Percentiles rank a stretch among this genome's conserved stretches.
Evolutionary conservation across 2,888 invertebrate genomes (phyloP).

Genomic region (Synanthedon myopaeformis): DNA sequence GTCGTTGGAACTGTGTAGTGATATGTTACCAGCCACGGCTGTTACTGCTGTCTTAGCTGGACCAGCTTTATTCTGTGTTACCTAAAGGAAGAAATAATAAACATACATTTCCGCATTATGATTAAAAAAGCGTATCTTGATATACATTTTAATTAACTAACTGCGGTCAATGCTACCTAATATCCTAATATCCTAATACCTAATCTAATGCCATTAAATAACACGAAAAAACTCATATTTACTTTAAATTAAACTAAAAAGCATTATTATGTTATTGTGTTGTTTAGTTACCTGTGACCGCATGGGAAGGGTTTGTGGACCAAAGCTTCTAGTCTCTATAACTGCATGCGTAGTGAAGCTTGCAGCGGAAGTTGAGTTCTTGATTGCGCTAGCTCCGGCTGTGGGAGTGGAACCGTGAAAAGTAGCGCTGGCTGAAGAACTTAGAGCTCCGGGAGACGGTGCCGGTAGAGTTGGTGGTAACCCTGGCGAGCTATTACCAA

Average conservation of each 20-base stretch:
- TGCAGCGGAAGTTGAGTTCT: conserved; percentile 71
- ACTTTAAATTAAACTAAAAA: background rate
- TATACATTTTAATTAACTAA: too few species aligned
- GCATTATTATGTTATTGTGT: background rate
- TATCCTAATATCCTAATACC: too few species aligned
- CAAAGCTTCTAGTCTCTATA: conserved; percentile 59
- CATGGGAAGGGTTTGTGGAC: conserved; percentile 61
- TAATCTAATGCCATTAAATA: background rate
- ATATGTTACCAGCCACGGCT: conserved; percentile 76
- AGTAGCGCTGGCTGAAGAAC: conserved; percentile 75
- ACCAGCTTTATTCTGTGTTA: conserved; percentile 54
- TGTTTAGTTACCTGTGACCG: conserved; percentile 46
- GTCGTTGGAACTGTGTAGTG: conserved; percentile 91
- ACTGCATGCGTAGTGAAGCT: conserved; percentile 67
- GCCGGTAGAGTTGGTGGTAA: conserved; percentile 81
- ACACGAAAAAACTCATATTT: background rate
- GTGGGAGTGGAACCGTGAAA: conserved; percentile 59
- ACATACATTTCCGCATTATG: too few species aligned
- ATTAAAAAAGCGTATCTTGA: too few species aligned
- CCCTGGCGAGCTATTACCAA: conserved; percentile 67
- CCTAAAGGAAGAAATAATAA: conserved; percentile 17
- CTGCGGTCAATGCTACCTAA: too few species aligned
- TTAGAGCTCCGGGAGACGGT: conserved; percentile 74
- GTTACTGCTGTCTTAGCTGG: conserved; percentile 59
- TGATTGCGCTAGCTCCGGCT: conserved; percentile 48